These are phyloP conservation scores for Chelon auratus DNA, from an alignment of 2,797 vertebrate species.

Conservation along the genomic window DNA sequence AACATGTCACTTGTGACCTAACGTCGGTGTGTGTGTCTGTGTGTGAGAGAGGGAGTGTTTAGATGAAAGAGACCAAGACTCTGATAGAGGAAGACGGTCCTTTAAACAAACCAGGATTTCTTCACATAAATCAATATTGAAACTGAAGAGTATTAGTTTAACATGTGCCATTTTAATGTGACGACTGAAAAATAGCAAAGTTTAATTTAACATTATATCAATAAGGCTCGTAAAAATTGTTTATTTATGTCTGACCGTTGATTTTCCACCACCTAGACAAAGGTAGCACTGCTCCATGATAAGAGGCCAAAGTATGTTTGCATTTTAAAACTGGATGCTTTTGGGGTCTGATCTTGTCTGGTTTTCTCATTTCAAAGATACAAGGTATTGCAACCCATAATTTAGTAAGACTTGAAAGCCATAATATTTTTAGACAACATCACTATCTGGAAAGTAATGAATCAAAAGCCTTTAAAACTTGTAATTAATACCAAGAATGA, in stretches of 20 bases:
- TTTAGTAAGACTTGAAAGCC: neutral
- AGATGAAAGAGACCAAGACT: slow-evolving; percentile 2
- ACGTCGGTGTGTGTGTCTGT: slow-evolving; percentile 15
- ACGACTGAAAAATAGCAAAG: neutral
- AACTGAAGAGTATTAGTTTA: slow-evolving; percentile 1
- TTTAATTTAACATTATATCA: slow-evolving; percentile 21
- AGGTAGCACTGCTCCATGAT: neutral
- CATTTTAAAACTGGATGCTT: slow-evolving; percentile 2
- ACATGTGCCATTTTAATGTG: too few species aligned
- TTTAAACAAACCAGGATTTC: slow-evolving; percentile 20
- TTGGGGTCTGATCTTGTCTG: slow-evolving; percentile 1
- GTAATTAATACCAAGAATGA: neutral
- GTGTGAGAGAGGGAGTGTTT: neutral
- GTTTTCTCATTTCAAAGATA: slow-evolving; percentile 17
- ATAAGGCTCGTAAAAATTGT: slow-evolving; percentile 18
- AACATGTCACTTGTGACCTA: slow-evolving; percentile 42
- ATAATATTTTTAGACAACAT: neutral
- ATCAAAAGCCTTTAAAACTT: neutral
- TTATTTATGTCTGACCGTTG: slow-evolving; percentile 23
- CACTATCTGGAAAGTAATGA: neutral
- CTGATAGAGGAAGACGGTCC: neutral
- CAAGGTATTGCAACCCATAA: slow-evolving; percentile 18
- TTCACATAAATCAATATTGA: slow-evolving; percentile 12
- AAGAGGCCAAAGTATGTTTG: neutral
- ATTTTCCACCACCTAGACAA: slow-evolving; percentile 29